A percentile compares a stretch with the other conserved stretches of the same genome.
phyloP scores from a whole-genome alignment of 1,140 invertebrate species.

The Thalassaphorura encarpata region DNA sequence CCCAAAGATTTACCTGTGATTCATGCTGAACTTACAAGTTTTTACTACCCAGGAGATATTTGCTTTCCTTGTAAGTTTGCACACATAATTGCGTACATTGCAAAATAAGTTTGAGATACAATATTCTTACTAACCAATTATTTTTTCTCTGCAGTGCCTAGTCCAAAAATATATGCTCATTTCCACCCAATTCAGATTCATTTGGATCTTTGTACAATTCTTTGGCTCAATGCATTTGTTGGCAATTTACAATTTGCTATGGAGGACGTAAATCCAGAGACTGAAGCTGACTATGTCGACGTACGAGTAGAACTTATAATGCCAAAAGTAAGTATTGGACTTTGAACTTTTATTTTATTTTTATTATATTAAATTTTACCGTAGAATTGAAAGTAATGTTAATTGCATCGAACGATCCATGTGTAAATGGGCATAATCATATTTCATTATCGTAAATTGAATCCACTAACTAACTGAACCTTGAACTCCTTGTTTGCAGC shows the following conservation, averaged over 20 bases:
- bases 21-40: conserved; percentile 92
- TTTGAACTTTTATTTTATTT: conserved; percentile 11
- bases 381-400: too few relatives aligned
- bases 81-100: not conserved
- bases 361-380: conserved; percentile 15
- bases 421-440: too few relatives aligned
- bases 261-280: conserved; percentile 42
- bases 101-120: not conserved
- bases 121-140: conserved; percentile 9
- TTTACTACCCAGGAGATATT: conserved; percentile 90
- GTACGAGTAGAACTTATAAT: conserved; percentile 81
- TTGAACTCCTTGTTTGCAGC: conserved; percentile 40
- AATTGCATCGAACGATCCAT: too few relatives aligned
- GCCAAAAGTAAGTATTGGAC: conserved; percentile 58
- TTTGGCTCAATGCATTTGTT: conserved; percentile 91
- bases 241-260: conserved; percentile 72
- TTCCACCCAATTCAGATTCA: conserved; percentile 76
- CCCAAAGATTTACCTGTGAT: conserved; percentile 79
- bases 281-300: conserved; percentile 61
- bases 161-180: conserved; percentile 82
- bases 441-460: too few relatives aligned
- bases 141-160: conserved; percentile 59
- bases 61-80: conserved; percentile 83
- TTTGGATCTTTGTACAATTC: conserved; percentile 70
- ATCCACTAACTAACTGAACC: too few relatives aligned